Evolutionary conservation across 2,888 invertebrate genomes (phyloP).

Genomic region (Zonitis immaculata): DNA sequence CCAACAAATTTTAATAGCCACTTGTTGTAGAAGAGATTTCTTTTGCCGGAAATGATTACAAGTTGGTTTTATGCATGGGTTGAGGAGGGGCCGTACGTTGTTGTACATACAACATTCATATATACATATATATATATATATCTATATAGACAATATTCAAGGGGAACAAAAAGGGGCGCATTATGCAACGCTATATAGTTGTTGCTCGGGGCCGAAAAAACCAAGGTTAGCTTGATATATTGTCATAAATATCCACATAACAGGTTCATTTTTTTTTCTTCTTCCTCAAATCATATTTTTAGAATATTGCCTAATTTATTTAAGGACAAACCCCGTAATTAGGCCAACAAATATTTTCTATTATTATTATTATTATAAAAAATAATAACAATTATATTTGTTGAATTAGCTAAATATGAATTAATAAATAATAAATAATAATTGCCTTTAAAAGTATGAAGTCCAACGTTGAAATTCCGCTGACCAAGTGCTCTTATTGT

Average conservation of each 20-base stretch:
- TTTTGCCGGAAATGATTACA: slow-evolving; percentile 34
- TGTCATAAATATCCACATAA: slow-evolving; percentile 5
- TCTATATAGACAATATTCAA: slow-evolving; percentile 3
- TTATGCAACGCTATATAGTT: slow-evolving; percentile 28
- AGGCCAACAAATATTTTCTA: background rate
- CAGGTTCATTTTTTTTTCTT: slow-evolving; percentile 23
- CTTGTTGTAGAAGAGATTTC: slow-evolving; percentile 26
- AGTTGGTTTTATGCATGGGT: slow-evolving; percentile 30
- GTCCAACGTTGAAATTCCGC: background rate
- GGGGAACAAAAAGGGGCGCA: slow-evolving; percentile 29
- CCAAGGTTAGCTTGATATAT: slow-evolving; percentile 25
- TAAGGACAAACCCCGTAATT: background rate
- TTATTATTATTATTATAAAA: background rate
- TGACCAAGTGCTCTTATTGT: background rate
- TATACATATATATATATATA: no score
- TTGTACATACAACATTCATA: no score
- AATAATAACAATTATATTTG: background rate
- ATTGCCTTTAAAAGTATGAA: background rate
- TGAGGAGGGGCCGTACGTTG: slow-evolving; percentile 26
- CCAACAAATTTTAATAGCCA: slow-evolving; percentile 20
- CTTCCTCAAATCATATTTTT: slow-evolving; percentile 23
- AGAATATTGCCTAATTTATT: background rate
- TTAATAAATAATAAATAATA: background rate
- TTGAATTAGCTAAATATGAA: background rate
- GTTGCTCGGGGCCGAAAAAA: slow-evolving; percentile 29